These are phyloP conservation scores for Bungarus multicinctus DNA, from an alignment of 2,113 vertebrate genomes.

Conservation along the genomic window DNA sequence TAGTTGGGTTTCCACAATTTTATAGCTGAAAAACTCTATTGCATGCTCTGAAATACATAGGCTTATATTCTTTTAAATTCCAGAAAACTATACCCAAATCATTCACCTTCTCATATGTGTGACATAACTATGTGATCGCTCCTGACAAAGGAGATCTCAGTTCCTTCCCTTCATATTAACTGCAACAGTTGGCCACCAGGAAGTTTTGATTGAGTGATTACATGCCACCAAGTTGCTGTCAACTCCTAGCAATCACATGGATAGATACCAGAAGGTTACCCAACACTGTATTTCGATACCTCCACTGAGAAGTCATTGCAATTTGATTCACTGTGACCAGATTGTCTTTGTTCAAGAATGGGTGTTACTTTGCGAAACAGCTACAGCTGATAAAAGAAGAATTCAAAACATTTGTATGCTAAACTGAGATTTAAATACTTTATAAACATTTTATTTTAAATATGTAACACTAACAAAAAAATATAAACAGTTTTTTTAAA, in stretches of 20 bases:
- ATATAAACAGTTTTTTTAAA: not conserved
- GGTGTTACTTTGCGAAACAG: not conserved
- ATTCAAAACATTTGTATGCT: not conserved
- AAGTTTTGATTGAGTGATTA: not conserved
- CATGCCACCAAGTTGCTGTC: not conserved
- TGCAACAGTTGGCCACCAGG: not conserved
- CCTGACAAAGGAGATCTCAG: not conserved
- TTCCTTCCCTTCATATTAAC: not conserved
- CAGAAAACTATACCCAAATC: not conserved
- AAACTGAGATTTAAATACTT: conserved; percentile 4
- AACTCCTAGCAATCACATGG: not conserved
- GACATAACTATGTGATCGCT: not conserved
- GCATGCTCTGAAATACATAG: not conserved
- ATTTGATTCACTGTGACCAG: not conserved
- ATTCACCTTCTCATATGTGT: not conserved
- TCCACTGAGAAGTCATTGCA: not conserved
- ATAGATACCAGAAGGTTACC: not conserved
- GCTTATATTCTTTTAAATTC: not conserved
- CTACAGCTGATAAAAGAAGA: not conserved
- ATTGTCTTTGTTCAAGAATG: not conserved
- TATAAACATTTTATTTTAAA: conserved; percentile 22
- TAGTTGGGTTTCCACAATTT: not conserved
- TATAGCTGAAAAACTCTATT: not conserved
- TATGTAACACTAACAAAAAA: conserved; percentile 19
- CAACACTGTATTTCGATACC: not conserved